phyloP scores from a whole-genome alignment of 2,113 vertebrate genomes.

The Turdus rufiventris region DNA sequence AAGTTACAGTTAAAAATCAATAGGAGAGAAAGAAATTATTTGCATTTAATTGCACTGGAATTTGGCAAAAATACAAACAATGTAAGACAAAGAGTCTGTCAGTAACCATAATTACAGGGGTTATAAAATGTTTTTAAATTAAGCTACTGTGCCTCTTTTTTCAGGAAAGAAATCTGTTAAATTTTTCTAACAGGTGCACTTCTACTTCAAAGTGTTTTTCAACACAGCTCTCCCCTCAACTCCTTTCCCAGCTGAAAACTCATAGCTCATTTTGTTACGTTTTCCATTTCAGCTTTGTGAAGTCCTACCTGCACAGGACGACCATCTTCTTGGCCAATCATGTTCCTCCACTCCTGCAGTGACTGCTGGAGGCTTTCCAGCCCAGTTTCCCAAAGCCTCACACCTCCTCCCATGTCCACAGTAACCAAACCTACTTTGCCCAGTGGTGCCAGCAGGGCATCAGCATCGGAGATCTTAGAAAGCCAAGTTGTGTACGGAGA shows the following conservation, averaged over 20 bases:
- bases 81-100: background rate
- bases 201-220: background rate
- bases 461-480: slow-evolving; percentile 85
- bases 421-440: slow-evolving; percentile 82
- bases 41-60: background rate
- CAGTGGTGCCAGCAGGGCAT: slow-evolving; percentile 81
- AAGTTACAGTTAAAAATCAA: background rate
- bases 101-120: background rate
- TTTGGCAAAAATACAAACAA: slow-evolving; percentile 19
- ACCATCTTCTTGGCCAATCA: slow-evolving; percentile 89
- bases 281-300: background rate
- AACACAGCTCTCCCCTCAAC: background rate
- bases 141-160: background rate
- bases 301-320: slow-evolving; percentile 83
- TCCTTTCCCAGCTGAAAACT: background rate
- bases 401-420: slow-evolving; percentile 88
- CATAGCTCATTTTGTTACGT: background rate
- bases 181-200: background rate
- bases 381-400: slow-evolving; percentile 93
- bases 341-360: slow-evolving; percentile 91
- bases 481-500: slow-evolving; percentile 92
- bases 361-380: slow-evolving; percentile 85
- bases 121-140: background rate
- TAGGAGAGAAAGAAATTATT: background rate
- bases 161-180: background rate